These are phyloP conservation scores for Zosterops japonicus DNA, from an alignment of 2,113 vertebrate species.

Conservation along the genomic window DNA sequence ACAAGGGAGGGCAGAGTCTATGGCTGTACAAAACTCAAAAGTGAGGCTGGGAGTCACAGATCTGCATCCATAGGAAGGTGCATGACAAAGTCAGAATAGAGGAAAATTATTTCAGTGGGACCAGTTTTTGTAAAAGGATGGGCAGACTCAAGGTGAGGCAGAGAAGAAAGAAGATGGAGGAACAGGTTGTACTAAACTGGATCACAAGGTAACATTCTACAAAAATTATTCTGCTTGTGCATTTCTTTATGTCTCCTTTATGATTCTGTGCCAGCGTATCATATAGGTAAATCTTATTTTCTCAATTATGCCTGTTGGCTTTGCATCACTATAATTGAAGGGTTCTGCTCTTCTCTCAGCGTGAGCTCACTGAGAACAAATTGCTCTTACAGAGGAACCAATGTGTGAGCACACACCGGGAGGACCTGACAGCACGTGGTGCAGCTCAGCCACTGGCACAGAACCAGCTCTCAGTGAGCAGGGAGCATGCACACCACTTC, in stretches of 20 bases:
- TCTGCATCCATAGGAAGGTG: neutral
- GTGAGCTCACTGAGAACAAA: neutral
- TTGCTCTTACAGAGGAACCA: neutral
- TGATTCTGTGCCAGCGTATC: neutral
- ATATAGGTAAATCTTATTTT: neutral
- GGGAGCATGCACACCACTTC: neutral
- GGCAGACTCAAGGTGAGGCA: neutral
- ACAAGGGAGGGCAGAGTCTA: fast-evolving
- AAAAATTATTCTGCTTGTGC: neutral
- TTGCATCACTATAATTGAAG: neutral
- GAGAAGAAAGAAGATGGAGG: neutral
- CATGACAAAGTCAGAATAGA: neutral
- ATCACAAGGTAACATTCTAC: neutral
- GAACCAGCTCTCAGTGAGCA: neutral
- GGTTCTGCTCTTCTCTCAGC: slow-evolving; percentile 34
- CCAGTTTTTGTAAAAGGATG: neutral
- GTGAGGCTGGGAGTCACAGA: neutral
- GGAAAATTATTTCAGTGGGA: neutral
- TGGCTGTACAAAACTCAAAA: neutral
- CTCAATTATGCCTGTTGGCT: slow-evolving; percentile 6
- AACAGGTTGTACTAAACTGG: neutral
- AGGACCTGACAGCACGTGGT: neutral
- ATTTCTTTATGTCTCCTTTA: neutral
- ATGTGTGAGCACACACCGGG: neutral
- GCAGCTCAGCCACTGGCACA: neutral